Evolutionary conservation across 2,888 invertebrate genomes (phyloP).

Genomic region (Stenurella melanura): DNA sequence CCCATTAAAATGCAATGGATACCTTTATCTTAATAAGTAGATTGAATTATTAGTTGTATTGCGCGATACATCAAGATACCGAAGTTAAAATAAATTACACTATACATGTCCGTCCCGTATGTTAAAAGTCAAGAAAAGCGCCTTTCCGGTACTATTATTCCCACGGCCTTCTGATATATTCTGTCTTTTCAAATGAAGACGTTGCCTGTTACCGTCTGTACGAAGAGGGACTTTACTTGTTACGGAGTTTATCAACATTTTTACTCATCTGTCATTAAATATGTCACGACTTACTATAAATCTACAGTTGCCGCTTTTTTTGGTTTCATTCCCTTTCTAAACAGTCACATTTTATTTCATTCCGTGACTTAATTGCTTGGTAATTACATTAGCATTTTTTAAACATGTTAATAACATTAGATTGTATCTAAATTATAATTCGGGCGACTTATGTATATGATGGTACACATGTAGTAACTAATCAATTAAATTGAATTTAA

Average conservation of each 20-base stretch:
- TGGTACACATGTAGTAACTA: not conserved
- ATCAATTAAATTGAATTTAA: no score
- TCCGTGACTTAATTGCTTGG: not conserved
- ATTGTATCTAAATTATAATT: not conserved
- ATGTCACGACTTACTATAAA: slow-evolving; percentile 43
- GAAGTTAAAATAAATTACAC: slow-evolving; percentile 12
- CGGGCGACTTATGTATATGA: not conserved
- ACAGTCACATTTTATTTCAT: slow-evolving; percentile 5
- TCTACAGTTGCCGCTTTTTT: slow-evolving; percentile 14
- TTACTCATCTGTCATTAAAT: slow-evolving; percentile 46
- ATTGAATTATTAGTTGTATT: slow-evolving; percentile 23
- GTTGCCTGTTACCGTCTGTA: slow-evolving; percentile 21
- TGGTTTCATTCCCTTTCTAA: not conserved
- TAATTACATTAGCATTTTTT: not conserved
- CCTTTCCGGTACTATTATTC: slow-evolving; percentile 30
- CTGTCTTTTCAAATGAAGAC: slow-evolving; percentile 28
- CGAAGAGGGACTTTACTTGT: slow-evolving; percentile 29
- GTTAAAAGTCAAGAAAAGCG: slow-evolving; percentile 23
- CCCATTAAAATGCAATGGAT: slow-evolving; percentile 20
- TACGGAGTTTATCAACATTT: slow-evolving; percentile 44
- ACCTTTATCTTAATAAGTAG: slow-evolving; percentile 22
- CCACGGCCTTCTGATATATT: slow-evolving; percentile 35
- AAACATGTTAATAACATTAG: not conserved
- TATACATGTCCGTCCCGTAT: slow-evolving; percentile 16
- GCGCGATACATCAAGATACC: slow-evolving; percentile 6